Conservation (phyloP, 2,888 invertebrate genomes). For the Xanthia togata region DNA sequence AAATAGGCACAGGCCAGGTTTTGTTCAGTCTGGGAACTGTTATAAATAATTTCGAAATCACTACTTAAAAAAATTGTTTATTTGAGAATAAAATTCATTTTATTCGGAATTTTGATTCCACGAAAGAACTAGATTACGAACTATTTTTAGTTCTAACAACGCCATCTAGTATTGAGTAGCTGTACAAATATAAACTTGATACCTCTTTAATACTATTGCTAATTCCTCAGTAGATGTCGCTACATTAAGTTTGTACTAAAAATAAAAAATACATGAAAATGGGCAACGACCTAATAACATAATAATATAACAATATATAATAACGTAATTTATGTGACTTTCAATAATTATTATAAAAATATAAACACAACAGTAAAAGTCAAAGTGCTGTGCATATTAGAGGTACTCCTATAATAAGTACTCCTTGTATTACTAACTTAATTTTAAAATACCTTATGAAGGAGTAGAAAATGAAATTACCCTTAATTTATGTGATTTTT, state of each 20-base stretch:
- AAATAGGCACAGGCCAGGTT: no score
- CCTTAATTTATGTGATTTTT: background rate
- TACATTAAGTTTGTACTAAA: background rate
- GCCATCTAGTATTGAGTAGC: conserved; percentile 50
- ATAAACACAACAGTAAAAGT: no score
- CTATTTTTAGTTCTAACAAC: background rate
- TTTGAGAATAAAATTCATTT: no score
- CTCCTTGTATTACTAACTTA: background rate
- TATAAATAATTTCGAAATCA: no score
- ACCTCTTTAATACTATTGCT: rapidly evolving
- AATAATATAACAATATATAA: no score
- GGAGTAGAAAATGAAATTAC: background rate
- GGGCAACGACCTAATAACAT: no score
- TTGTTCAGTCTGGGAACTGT: no score
- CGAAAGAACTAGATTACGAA: no score
- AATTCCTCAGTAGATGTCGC: conserved; percentile 37
- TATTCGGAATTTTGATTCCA: no score
- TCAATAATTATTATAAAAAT: background rate
- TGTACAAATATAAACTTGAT: background rate
- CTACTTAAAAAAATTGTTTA: no score
- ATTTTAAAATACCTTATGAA: background rate
- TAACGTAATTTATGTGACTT: background rate
- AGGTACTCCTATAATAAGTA: background rate
- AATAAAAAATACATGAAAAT: background rate
- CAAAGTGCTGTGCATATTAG: background rate